phyloP scores from a whole-genome alignment of 2,113 vertebrate species.

The Serinus canaria region DNA sequence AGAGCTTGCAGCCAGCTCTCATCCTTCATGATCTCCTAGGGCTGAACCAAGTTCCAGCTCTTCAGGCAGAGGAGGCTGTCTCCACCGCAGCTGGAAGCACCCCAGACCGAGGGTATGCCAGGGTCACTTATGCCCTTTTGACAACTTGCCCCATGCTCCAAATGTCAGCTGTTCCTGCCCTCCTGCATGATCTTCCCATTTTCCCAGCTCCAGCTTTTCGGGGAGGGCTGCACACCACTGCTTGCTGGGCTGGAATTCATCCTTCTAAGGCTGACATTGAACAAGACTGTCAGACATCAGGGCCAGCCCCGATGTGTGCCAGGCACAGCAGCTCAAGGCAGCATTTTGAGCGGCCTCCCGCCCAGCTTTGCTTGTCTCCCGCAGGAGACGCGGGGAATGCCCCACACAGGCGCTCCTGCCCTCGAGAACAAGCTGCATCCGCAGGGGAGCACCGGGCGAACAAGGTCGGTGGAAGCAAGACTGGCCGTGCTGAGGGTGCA shows the following conservation, averaged over 20 bases:
- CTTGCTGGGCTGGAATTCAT: not conserved
- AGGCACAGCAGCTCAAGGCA: fast-evolving
- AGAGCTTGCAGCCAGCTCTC: not conserved
- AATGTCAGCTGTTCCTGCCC: not conserved
- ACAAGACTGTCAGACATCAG: not conserved
- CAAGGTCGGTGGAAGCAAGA: fast-evolving
- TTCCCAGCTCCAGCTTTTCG: fast-evolving
- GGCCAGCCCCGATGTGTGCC: fast-evolving
- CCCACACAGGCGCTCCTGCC: not conserved
- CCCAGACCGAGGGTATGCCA: not conserved
- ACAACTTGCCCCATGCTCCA: not conserved
- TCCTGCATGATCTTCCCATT: not conserved
- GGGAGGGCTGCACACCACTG: fast-evolving
- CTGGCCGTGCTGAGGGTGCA: fast-evolving
- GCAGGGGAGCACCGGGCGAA: fast-evolving
- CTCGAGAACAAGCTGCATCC: not conserved
- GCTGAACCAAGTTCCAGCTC: not conserved
- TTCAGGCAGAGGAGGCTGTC: not conserved
- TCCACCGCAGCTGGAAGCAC: fast-evolving
- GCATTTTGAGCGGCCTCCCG: not conserved
- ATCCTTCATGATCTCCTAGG: not conserved
- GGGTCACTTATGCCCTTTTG: not conserved
- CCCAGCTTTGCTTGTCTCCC: not conserved
- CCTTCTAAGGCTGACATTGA: fast-evolving
- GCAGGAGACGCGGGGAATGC: not conserved